Evolutionary conservation across 2,888 invertebrate species (phyloP), one percentile per base, ranked within the genome.

Genomic region (Alsophila aescularia): DNA sequence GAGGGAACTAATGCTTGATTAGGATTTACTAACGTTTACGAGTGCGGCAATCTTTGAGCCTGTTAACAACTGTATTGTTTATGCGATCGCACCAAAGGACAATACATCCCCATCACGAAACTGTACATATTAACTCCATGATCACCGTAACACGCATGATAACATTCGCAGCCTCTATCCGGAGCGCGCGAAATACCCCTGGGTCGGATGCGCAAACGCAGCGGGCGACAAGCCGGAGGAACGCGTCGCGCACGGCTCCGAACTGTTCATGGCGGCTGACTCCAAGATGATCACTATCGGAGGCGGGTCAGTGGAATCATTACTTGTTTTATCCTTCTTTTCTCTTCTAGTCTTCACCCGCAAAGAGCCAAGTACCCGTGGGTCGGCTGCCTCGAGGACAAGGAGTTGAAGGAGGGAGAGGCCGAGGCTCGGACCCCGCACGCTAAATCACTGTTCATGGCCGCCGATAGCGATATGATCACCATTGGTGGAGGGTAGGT

Each of bases 231-330:
- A 83, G 62, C 73, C 72, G 10, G 95, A 95, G 77, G 95, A 93
- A 74, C 93, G 93, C 67, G 93, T 96, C 40, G 94, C 94, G 44
- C 97, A 97, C 90, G 96, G 96, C 58, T 96, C 97, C 6, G 98
- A 98, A 77, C 93, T 98, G 31, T 99, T 98, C 90, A 98, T 98
- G 97, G 98, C 98, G 29, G 98, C 98, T 15, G 98, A 98, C 92
- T 93, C 96, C 49, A 96, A 96, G 86, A 98, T 98, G 96, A 96
- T 99, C 75, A 97, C 97, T 69, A 96, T 99, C 76, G 98, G 98
- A 62, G 98, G 98, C 90, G 98, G 99, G 98, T 98, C 92, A 94
- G 83, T 85, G 31, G 13, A 36, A 8, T 16, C 29, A 14, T 44
- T 8, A 18, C 27, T 12, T 27, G 14, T 15, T 34, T 34, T 43